These are phyloP conservation scores for Dolomedes plantarius DNA, from an alignment of 2,888 invertebrate species.

Conservation along the genomic window DNA sequence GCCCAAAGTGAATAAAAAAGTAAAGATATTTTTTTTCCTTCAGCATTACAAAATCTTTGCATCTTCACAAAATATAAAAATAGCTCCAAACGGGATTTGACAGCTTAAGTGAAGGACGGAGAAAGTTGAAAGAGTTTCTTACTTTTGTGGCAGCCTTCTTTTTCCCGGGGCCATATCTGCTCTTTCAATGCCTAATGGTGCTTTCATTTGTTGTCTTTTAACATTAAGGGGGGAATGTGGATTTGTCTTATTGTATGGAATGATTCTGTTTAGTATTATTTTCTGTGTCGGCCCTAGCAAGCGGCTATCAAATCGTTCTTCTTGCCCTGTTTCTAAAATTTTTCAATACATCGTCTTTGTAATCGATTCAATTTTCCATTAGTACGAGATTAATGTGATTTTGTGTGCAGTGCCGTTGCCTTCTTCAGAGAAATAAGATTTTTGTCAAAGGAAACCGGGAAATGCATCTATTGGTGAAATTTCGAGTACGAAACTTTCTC, in stretches of 20 bases:
- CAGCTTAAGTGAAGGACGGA: conserved; percentile 46
- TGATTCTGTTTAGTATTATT: not conserved
- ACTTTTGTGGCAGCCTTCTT: conserved; percentile 2
- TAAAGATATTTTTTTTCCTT: no score
- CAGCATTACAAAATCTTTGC: conserved; percentile 10
- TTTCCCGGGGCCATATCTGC: conserved; percentile 4
- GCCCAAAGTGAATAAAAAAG: not conserved
- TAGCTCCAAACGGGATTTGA: conserved; percentile 41
- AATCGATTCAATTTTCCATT: not conserved
- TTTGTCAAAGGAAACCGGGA: no score
- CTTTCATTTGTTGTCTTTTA: conserved; percentile 14
- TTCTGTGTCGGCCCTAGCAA: not conserved
- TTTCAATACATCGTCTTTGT: not conserved
- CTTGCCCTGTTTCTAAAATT: no score
- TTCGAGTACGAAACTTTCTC: no score
- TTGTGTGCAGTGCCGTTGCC: no score
- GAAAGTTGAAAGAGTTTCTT: conserved; percentile 8
- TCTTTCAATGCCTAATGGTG: conserved; percentile 1
- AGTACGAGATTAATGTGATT: not conserved
- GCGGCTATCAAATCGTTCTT: no score
- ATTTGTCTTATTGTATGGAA: conserved; percentile 8
- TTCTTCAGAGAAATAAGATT: no score
- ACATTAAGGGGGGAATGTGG: not conserved
- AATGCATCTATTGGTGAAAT: no score
- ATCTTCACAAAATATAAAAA: conserved; percentile 31